Base-by-base conservation (phyloP, 2,797 vertebrate species). In the Ibycter americanus region DNA sequence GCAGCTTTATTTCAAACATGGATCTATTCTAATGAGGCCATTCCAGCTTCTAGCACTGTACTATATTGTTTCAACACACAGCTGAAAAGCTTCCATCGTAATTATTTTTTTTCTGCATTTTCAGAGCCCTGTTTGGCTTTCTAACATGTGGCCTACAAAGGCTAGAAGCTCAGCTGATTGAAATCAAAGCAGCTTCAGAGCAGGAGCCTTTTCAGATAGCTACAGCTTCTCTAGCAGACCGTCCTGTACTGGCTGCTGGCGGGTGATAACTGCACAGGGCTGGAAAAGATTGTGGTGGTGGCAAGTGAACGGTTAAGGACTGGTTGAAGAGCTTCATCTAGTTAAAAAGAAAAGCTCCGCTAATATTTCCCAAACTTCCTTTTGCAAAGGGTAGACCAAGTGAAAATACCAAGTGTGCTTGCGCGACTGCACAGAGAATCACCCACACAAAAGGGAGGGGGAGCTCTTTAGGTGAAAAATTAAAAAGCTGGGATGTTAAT, bases 1-100 rank as follows among this genome's bases (percentile, higher is more conserved):
- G 78, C 71, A 90, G 86, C 63, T 81, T 84, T 84, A 90, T 90
- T 95, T 67, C 67, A 92, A 52, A 46, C 74, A 78, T 15, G 44
- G 47, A 68, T 73, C 76, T 93, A 54, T 63, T 80, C 78, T 78
- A 94, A 92, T 25, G 70, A 96, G 93, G 54, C 38, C 76, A 62
- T 74, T 83, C 58, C 55, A 88, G 36, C 76, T 82, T 68, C n/a
- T 40, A 89, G 63, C 2, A 4, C 38, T 58, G 15, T 34, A 49
- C 32, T 76, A 56, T 38, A 62, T 27, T 58, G 22, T 68, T 94
- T 40, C 72, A 83, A 44, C 11, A 51, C 12, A 55, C 9, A 71
- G 71, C 38, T 49, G 25, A 87, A 80, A 92, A 80, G 8, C 32
- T 83, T 83, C 51, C 49, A 94, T 11, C 55, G 18, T 25, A 77